These are phyloP conservation scores for Hartigia nigra DNA, from an alignment of 2,888 invertebrate genomes.

Conservation along the genomic window DNA sequence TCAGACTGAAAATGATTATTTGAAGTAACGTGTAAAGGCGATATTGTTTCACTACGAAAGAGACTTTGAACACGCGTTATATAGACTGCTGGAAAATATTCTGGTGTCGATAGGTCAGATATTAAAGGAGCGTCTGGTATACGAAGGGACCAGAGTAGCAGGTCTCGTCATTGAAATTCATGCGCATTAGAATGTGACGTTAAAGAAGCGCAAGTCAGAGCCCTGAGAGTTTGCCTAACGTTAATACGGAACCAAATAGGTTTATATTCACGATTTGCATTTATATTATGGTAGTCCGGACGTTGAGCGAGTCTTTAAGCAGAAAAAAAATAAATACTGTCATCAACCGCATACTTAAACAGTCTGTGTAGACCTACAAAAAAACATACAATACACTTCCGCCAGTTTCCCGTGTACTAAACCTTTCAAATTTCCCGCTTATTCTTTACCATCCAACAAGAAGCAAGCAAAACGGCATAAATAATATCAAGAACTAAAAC, in stretches of 20 bases:
- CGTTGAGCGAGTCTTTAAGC: background rate
- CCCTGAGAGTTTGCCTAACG: background rate
- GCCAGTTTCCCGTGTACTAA: background rate
- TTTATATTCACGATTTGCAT: conserved; percentile 10
- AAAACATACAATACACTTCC: background rate
- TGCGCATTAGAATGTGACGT: background rate
- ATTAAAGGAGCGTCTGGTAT: background rate
- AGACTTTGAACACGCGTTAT: background rate
- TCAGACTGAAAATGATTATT: background rate
- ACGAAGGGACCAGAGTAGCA: background rate
- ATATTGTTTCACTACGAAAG: background rate
- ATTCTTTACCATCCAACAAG: background rate
- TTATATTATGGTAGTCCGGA: conserved; percentile 2
- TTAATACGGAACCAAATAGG: background rate
- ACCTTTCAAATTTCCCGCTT: background rate
- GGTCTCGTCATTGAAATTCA: conserved; percentile 1
- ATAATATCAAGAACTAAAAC: background rate
- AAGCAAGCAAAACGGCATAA: background rate
- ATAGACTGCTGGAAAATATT: background rate
- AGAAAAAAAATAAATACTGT: background rate
- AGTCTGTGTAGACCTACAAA: background rate
- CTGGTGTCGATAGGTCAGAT: background rate
- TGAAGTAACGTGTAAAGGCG: background rate
- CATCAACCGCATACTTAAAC: background rate
- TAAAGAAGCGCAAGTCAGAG: background rate